These are phyloP conservation scores for Drosophila mettleri DNA, from an alignment of 2,888 invertebrate species.

Conservation along the genomic window DNA sequence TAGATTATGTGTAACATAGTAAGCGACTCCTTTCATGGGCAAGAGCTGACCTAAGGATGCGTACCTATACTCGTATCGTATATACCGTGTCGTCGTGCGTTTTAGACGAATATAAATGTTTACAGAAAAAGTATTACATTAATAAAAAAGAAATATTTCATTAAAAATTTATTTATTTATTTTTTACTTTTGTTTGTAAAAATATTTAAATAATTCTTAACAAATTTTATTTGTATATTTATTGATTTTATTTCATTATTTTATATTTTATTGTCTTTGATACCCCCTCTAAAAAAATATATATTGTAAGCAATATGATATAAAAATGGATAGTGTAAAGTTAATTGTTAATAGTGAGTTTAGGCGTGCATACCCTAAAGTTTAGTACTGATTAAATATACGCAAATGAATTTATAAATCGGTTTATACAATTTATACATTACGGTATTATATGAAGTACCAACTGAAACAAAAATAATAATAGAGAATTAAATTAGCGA, in stretches of 20 bases:
- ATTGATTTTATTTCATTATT: neutral
- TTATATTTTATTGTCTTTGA: neutral
- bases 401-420: slow-evolving; percentile 75
- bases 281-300: neutral
- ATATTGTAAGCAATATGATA: slow-evolving; percentile 29
- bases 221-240: neutral
- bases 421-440: slow-evolving; percentile 64
- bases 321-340: slow-evolving; percentile 30
- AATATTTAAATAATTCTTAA: too few relatives aligned
- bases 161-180: neutral
- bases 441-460: slow-evolving; percentile 20
- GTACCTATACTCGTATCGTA: slow-evolving; percentile 15
- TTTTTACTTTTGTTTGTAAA: neutral
- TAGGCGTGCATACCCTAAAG: slow-evolving; percentile 47
- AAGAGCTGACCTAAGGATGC: slow-evolving; percentile 33
- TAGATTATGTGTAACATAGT: slow-evolving; percentile 78
- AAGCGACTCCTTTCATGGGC: slow-evolving; percentile 45
- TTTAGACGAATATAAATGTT: neutral
- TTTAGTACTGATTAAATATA: slow-evolving; percentile 77
- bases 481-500: slow-evolving; percentile 7
- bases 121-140: too few relatives aligned
- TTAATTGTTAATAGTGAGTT: slow-evolving; percentile 66
- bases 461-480: slow-evolving; percentile 9
- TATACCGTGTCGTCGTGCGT: slow-evolving; percentile 16
- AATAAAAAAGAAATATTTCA: too few relatives aligned